Evolutionary conservation across 1,140 invertebrate genomes (phyloP).

Genomic region (Cyphomyrmex costatus): DNA sequence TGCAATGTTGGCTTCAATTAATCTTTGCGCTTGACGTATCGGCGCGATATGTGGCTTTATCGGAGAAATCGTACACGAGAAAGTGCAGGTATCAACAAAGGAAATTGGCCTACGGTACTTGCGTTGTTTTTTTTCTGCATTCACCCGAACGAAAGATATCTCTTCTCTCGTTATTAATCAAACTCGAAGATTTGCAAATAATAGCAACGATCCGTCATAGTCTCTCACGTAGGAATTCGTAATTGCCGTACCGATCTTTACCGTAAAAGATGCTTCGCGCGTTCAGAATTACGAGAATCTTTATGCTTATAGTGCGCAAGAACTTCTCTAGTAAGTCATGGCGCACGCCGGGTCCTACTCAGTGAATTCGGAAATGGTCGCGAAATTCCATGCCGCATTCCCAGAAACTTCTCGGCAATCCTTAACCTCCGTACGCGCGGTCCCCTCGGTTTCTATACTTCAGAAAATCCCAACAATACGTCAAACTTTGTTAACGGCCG

Average conservation of each 20-base stretch:
- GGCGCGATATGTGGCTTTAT: conserved; percentile 21
- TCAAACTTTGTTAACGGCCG: conserved; percentile 43
- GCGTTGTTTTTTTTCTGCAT: not conserved
- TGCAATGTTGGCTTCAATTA: conserved; percentile 54
- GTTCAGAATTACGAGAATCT: not conserved
- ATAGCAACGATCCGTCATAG: not conserved
- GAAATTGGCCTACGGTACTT: conserved; percentile 1
- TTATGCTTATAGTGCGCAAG: not conserved
- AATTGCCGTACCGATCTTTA: not conserved
- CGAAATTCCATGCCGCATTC: conserved; percentile 34
- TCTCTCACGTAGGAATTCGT: not conserved
- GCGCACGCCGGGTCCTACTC: not conserved
- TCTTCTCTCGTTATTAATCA: not conserved
- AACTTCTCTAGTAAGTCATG: conserved; percentile 26
- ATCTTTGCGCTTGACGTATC: conserved; percentile 64
- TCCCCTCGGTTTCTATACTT: conserved; percentile 5
- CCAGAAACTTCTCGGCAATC: conserved; percentile 21
- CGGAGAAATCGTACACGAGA: not conserved
- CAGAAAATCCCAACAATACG: conserved; percentile 1
- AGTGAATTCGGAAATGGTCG: not conserved
- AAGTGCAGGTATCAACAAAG: not conserved
- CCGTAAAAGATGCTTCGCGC: not conserved
- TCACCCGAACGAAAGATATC: not conserved
- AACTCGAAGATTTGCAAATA: not conserved
- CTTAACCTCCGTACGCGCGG: not conserved